Conservation (phyloP, 1,140 invertebrate genomes). For the Drosophila navojoa region DNA sequence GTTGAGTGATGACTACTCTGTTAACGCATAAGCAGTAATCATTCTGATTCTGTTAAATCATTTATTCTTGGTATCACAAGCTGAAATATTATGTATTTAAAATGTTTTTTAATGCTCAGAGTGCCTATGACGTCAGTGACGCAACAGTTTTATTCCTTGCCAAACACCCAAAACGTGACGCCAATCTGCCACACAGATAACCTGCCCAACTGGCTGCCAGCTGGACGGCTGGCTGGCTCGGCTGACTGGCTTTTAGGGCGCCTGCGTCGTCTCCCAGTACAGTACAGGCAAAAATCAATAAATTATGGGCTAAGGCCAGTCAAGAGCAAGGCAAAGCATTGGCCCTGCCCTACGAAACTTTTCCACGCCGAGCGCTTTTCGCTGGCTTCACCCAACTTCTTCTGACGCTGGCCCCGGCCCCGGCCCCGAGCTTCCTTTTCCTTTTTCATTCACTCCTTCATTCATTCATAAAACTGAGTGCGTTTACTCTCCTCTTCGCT, state of each 20-base stretch:
- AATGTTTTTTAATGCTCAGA: no score
- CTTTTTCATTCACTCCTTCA: slow-evolving; percentile 9
- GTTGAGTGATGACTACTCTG: no score
- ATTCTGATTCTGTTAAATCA: no score
- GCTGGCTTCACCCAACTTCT: not conserved
- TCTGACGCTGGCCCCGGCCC: not conserved
- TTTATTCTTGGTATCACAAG: no score
- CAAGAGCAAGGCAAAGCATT: slow-evolving; percentile 81
- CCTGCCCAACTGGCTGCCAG: slow-evolving; percentile 41
- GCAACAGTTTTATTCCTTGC: slow-evolving; percentile 54
- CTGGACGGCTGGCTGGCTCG: slow-evolving; percentile 22
- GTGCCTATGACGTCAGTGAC: slow-evolving; percentile 39
- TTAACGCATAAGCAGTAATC: no score
- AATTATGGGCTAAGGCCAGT: slow-evolving; percentile 76
- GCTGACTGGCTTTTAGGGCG: slow-evolving; percentile 63
- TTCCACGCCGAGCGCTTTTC: slow-evolving; percentile 8
- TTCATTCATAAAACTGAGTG: slow-evolving; percentile 74
- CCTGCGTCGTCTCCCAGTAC: slow-evolving; percentile 5
- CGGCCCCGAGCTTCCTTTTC: not conserved
- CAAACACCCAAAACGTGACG: slow-evolving; percentile 34
- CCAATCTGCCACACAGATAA: slow-evolving; percentile 65
- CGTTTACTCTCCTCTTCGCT: slow-evolving; percentile 50
- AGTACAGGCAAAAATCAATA: slow-evolving; percentile 65
- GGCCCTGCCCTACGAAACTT: slow-evolving; percentile 40
- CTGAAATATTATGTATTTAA: not conserved